Conservation (phyloP, 2,888 invertebrate genomes). For the Athalia circularis region DNA sequence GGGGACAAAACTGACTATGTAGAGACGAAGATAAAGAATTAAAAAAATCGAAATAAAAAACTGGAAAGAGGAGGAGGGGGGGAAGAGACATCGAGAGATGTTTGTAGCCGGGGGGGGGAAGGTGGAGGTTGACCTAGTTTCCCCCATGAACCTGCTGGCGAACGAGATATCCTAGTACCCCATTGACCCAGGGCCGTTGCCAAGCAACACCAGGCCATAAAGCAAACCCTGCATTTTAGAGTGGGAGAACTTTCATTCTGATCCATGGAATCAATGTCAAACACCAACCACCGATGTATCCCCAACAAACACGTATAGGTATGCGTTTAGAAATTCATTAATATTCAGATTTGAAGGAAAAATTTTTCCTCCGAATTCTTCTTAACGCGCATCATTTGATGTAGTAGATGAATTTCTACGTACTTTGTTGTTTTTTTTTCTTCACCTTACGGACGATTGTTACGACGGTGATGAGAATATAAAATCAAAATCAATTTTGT, state of each 20-base stretch:
- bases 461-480: no score
- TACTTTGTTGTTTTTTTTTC: no score
- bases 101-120: background rate
- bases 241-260: constrained; percentile 38
- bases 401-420: no score
- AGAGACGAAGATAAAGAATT: no score
- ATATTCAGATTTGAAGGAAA: background rate
- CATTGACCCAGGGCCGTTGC: constrained; percentile 68
- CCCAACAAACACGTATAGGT: background rate
- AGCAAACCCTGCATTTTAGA: constrained; percentile 51
- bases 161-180: constrained; percentile 52
- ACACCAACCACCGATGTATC: background rate
- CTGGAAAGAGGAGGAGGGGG: constrained; percentile 36
- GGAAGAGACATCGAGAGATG: constrained; percentile 7
- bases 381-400: no score
- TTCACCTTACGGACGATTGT: no score
- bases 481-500: no score
- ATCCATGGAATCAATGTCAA: constrained; percentile 33
- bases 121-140: constrained; percentile 62
- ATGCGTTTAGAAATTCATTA: background rate
- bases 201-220: constrained; percentile 63
- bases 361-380: background rate
- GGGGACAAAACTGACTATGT: background rate
- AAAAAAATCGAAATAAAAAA: background rate
- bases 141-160: constrained; percentile 56